Conservation (phyloP, 2,888 invertebrate genomes). For the Himalopsyche kuldschensis region DNA sequence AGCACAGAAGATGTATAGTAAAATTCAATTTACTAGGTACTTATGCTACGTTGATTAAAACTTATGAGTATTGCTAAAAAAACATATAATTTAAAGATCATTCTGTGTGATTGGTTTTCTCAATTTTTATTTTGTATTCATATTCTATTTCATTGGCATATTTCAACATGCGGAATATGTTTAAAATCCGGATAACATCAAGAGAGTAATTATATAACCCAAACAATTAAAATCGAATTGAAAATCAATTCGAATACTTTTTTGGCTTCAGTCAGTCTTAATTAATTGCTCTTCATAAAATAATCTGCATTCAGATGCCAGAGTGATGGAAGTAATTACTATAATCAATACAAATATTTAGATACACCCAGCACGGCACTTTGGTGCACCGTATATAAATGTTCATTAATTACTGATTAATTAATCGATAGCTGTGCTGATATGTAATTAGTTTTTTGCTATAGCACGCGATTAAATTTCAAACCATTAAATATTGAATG, state of each 20-base stretch:
- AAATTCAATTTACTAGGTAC: too few species aligned
- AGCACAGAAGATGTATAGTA: too few species aligned
- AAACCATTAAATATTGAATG: background rate
- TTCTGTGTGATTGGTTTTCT: too few species aligned
- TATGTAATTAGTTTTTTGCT: conserved; percentile 34
- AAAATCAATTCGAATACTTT: background rate
- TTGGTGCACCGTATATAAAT: conserved; percentile 6
- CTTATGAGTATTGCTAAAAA: too few species aligned
- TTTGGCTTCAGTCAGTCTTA: background rate
- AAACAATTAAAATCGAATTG: background rate
- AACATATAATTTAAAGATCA: too few species aligned
- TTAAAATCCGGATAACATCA: too few species aligned
- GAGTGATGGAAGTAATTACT: conserved; percentile 2
- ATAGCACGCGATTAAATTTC: conserved; percentile 15
- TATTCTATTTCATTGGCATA: too few species aligned
- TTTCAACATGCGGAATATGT: too few species aligned
- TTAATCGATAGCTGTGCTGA: conserved; percentile 37
- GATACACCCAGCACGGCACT: conserved; percentile 9
- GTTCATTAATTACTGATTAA: conserved; percentile 36
- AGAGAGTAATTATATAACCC: background rate
- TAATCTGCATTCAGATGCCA: background rate
- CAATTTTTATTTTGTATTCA: too few species aligned
- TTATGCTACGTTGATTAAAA: too few species aligned
- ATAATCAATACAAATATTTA: conserved; percentile 12
- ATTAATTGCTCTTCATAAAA: background rate